Conservation (phyloP, 1,140 invertebrate genomes). For the Zelostemma sp. region DNA sequence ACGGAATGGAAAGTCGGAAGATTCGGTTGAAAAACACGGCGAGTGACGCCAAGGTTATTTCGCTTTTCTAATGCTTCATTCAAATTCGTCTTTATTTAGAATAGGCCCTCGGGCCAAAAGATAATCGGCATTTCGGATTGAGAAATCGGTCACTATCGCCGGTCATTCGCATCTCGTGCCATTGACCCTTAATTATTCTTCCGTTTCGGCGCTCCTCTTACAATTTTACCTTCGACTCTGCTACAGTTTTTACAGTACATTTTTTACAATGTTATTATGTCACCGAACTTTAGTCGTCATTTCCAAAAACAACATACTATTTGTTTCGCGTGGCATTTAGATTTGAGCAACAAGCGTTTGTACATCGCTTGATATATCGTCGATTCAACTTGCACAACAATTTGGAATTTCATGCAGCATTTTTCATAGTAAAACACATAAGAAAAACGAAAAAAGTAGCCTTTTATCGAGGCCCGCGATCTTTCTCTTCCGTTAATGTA, state of each 20-base stretch:
- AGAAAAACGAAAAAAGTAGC: neutral
- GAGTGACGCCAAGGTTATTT: neutral
- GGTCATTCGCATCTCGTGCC: constrained; percentile 51
- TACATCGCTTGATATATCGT: too few relatives aligned
- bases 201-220: constrained; percentile 31
- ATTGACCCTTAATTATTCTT: constrained; percentile 46
- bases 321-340: too few relatives aligned
- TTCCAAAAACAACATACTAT: neutral
- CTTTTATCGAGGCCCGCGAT: constrained; percentile 1
- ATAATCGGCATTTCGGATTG: constrained; percentile 40
- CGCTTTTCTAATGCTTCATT: constrained; percentile 34
- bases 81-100: constrained; percentile 37
- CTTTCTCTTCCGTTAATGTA: constrained; percentile 47
- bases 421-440: neutral
- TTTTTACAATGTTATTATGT: too few relatives aligned
- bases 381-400: too few relatives aligned
- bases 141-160: constrained; percentile 31
- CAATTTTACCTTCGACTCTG: constrained; percentile 30
- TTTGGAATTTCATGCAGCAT: too few relatives aligned
- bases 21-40: neutral
- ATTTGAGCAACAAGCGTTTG: too few relatives aligned
- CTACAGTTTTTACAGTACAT: too few relatives aligned
- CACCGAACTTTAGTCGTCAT: too few relatives aligned
- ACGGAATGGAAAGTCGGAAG: neutral
- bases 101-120: constrained; percentile 19